phyloP scores from a whole-genome alignment of 2,797 vertebrate species.

The Coccyzus lansbergi region DNA sequence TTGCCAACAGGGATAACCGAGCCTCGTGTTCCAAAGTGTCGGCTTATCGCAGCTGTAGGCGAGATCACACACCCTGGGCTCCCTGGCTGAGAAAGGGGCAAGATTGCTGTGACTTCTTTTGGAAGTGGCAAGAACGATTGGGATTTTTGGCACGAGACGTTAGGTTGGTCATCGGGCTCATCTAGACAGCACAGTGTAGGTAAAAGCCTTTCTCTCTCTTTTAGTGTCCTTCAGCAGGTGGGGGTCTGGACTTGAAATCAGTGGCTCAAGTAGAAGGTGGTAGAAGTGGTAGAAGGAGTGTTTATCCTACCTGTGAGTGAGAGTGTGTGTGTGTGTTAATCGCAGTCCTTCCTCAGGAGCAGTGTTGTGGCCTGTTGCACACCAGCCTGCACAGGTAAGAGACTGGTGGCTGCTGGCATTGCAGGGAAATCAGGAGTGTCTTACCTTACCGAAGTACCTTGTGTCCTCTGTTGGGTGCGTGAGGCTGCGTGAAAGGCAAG shows the following conservation, averaged over 20 bases:
- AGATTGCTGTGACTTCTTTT: background rate
- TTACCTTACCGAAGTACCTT: accelerated
- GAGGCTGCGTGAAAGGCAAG: background rate
- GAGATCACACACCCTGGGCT: background rate
- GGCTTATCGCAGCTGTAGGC: background rate
- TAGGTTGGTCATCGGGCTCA: accelerated
- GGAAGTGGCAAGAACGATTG: background rate
- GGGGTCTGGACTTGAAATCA: background rate
- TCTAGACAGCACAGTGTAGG: accelerated
- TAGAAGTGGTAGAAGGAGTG: background rate
- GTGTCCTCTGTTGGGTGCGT: background rate
- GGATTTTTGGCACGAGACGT: background rate
- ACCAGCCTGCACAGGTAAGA: accelerated
- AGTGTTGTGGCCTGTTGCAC: background rate
- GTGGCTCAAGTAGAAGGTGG: background rate
- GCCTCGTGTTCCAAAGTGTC: background rate
- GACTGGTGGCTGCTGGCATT: accelerated
- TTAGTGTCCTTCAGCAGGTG: background rate
- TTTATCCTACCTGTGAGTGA: background rate
- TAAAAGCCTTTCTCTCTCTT: background rate
- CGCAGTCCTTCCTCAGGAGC: background rate
- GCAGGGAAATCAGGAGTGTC: background rate
- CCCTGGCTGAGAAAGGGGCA: background rate
- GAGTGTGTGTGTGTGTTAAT: background rate
- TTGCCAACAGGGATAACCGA: background rate